These are phyloP conservation scores for Tympanoctomys barrerae DNA, from an alignment of 2,797 vertebrate species.

Conservation along the genomic window DNA sequence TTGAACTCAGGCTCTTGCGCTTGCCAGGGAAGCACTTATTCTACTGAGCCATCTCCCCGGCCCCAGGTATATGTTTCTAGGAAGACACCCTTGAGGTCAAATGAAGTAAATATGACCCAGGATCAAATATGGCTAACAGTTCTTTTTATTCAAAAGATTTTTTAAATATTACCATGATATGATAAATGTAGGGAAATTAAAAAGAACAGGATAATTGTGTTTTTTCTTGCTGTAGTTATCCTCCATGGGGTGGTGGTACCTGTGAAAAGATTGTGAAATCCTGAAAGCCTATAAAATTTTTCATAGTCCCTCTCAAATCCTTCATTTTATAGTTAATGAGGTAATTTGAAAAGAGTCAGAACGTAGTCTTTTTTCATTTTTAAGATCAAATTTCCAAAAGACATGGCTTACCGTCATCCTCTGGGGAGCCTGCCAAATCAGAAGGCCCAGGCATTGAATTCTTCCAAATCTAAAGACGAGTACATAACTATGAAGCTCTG, in stretches of 20 bases:
- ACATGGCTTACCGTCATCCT: not conserved
- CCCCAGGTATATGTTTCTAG: not conserved
- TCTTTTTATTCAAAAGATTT: not conserved
- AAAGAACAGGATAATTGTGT: not conserved
- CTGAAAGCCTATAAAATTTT: not conserved
- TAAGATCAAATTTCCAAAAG: constrained; percentile 13
- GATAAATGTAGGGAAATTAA: constrained; percentile 8
- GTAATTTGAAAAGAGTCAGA: not conserved
- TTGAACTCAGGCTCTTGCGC: too few species aligned
- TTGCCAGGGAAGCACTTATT: too few species aligned
- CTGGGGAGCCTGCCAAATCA: not conserved
- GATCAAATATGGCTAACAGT: not conserved
- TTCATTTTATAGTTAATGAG: not conserved
- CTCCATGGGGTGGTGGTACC: not conserved
- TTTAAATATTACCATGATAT: constrained; percentile 30
- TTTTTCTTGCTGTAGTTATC: not conserved
- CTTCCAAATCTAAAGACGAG: constrained; percentile 30
- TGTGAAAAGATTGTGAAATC: constrained; percentile 1
- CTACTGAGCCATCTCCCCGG: too few species aligned
- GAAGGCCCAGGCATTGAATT: not conserved
- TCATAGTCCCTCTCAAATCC: not conserved
- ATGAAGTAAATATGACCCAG: constrained; percentile 55
- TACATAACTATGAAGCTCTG: not conserved
- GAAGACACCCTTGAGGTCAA: not conserved
- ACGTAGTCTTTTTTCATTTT: constrained; percentile 5